These are phyloP conservation scores for Lutraria lutraria DNA, from an alignment of 2,888 invertebrate genomes.

Conservation along the genomic window DNA sequence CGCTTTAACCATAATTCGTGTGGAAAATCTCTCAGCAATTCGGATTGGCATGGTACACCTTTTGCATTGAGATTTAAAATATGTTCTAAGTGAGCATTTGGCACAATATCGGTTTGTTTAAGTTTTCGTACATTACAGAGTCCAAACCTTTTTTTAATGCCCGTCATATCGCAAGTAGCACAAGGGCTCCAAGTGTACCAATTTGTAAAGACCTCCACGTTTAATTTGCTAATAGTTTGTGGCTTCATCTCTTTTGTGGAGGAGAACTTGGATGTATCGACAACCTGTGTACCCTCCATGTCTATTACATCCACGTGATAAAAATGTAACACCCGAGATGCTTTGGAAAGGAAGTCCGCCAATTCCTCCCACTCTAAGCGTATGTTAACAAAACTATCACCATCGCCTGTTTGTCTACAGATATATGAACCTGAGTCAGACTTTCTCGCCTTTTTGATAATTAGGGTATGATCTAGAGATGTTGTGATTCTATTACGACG, in stretches of 20 bases:
- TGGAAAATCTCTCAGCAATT: conserved; percentile 52
- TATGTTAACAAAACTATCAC: conserved; percentile 32
- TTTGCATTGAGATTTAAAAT: conserved; percentile 53
- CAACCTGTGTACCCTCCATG: conserved; percentile 39
- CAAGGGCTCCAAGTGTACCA: conserved; percentile 71
- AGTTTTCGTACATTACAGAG: conserved; percentile 59
- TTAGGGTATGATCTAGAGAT: conserved; percentile 69
- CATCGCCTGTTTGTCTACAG: conserved; percentile 46
- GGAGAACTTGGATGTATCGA: conserved; percentile 50
- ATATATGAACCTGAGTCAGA: conserved; percentile 62
- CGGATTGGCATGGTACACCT: conserved; percentile 66
- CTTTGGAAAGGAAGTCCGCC: conserved; percentile 45
- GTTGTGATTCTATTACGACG: conserved; percentile 64
- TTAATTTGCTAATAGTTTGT: conserved; percentile 37
- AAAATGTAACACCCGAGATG: conserved; percentile 48
- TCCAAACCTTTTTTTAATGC: conserved; percentile 64
- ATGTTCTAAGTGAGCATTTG: conserved; percentile 47
- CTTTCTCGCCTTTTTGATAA: conserved; percentile 59
- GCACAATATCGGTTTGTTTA: conserved; percentile 26
- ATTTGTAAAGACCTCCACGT: conserved; percentile 55
- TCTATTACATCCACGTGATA: conserved; percentile 65
- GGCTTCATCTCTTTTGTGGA: not conserved
- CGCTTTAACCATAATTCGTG: conserved; percentile 34
- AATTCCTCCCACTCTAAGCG: conserved; percentile 52
- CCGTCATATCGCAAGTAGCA: conserved; percentile 58